Conservation (phyloP, 1,140 invertebrate genomes). For the Caenorhabditis remanei region DNA sequence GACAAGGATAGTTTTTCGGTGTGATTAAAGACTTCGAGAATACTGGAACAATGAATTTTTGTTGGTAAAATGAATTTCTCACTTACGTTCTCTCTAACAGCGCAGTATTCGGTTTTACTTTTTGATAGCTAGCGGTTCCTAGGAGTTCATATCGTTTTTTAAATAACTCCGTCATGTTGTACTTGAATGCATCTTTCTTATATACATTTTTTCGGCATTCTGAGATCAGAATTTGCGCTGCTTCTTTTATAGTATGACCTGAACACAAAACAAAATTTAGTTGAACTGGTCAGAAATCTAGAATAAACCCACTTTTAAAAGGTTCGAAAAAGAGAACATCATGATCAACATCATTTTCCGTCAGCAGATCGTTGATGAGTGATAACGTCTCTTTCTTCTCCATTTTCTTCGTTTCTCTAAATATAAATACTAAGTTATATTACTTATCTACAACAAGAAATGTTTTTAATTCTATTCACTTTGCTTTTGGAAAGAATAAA, state of each 20-base stretch:
- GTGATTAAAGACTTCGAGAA: slow-evolving; percentile 1
- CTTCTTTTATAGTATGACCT: slow-evolving; percentile 30
- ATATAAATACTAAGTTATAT: background rate
- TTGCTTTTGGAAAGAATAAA: too few species aligned
- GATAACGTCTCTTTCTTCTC: background rate
- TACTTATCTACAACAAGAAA: too few species aligned
- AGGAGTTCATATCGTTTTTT: background rate
- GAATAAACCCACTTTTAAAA: background rate
- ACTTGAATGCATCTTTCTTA: slow-evolving; percentile 9
- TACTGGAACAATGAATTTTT: background rate
- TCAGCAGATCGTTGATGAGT: background rate
- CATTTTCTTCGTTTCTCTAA: background rate
- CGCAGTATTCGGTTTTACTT: background rate
- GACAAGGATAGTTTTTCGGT: background rate
- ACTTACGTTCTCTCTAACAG: slow-evolving; percentile 14
- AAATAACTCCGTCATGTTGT: slow-evolving; percentile 25
- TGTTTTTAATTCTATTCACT: too few species aligned
- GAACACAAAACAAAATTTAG: background rate
- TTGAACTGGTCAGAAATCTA: background rate
- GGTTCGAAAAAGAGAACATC: slow-evolving; percentile 21
- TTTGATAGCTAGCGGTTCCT: background rate
- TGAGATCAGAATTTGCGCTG: background rate
- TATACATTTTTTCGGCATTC: background rate
- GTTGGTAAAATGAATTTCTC: background rate
- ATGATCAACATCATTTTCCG: background rate